phyloP scores from a whole-genome alignment of 2,888 invertebrate species.

The Phyllotreta striolata region DNA sequence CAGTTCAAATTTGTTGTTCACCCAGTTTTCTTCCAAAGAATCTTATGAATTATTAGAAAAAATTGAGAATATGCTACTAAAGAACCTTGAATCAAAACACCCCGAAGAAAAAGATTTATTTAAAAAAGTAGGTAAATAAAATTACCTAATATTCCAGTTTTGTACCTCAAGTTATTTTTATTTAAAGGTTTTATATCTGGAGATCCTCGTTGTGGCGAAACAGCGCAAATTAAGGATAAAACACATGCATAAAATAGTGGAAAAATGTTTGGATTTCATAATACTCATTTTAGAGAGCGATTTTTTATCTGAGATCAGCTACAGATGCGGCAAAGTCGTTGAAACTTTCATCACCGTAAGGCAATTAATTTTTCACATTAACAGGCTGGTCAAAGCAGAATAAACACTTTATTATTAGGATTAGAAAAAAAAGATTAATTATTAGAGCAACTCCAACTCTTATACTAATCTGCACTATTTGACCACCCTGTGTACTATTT shows the following conservation, averaged over 20 bases:
- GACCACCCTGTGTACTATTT: not conserved
- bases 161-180: not conserved
- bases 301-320: constrained; percentile 17
- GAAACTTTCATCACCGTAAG: constrained; percentile 51
- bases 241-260: constrained; percentile 26
- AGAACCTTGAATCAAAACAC: constrained; percentile 15
- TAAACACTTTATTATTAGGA: too few relatives aligned
- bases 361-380: not conserved
- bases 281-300: constrained; percentile 35
- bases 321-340: constrained; percentile 43
- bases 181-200: constrained; percentile 30
- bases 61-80: constrained; percentile 17
- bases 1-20: constrained; percentile 35
- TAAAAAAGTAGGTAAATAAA: constrained; percentile 16
- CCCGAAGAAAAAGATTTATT: constrained; percentile 28
- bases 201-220: constrained; percentile 32
- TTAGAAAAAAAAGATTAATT: not conserved
- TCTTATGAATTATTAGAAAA: constrained; percentile 27
- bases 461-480: too few relatives aligned
- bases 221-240: constrained; percentile 21
- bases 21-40: constrained; percentile 1
- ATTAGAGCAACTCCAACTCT: constrained; percentile 3
- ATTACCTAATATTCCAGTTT: not conserved
- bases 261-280: constrained; percentile 36
- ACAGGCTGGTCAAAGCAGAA: too few relatives aligned